Evolutionary conservation across 1,140 invertebrate genomes (phyloP).

Genomic region (Pachyrhynchus sulphureomaculatus): DNA sequence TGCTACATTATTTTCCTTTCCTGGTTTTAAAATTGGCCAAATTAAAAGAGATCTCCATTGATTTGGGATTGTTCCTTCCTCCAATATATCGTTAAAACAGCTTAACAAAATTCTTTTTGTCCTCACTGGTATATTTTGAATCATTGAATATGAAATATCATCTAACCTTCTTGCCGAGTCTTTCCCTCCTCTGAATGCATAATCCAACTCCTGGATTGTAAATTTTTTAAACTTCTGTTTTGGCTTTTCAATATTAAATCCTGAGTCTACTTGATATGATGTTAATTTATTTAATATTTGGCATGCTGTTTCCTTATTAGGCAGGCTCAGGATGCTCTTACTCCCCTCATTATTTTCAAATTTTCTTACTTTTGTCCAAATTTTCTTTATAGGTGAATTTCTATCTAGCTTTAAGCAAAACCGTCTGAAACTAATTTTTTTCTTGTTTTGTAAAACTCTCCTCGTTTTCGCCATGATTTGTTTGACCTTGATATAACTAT

Average conservation of each 20-base stretch:
- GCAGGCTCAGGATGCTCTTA: not conserved
- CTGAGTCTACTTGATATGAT: not conserved
- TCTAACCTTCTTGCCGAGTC: not conserved
- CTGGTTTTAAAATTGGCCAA: not conserved
- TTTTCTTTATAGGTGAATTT: not conserved
- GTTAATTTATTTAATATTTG: not conserved
- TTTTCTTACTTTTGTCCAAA: not conserved
- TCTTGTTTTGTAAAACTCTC: too few species aligned
- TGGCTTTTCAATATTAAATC: not conserved
- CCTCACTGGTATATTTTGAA: slow-evolving; percentile 7
- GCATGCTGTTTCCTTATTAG: not conserved
- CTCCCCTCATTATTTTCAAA: not conserved
- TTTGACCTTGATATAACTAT: too few species aligned
- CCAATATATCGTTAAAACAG: not conserved
- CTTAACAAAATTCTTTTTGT: slow-evolving; percentile 1
- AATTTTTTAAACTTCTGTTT: not conserved
- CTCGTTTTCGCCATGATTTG: too few species aligned
- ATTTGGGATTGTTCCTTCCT: not conserved
- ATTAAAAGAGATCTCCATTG: slow-evolving; percentile 5
- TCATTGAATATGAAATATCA: slow-evolving; percentile 8
- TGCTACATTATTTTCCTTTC: not conserved
- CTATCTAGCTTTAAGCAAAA: not conserved
- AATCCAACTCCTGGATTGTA: not conserved
- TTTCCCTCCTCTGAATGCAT: not conserved
- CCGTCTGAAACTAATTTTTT: not conserved